These are phyloP conservation scores for Lagodon rhomboides DNA, from an alignment of 2,797 vertebrate genomes.

Conservation along the genomic window DNA sequence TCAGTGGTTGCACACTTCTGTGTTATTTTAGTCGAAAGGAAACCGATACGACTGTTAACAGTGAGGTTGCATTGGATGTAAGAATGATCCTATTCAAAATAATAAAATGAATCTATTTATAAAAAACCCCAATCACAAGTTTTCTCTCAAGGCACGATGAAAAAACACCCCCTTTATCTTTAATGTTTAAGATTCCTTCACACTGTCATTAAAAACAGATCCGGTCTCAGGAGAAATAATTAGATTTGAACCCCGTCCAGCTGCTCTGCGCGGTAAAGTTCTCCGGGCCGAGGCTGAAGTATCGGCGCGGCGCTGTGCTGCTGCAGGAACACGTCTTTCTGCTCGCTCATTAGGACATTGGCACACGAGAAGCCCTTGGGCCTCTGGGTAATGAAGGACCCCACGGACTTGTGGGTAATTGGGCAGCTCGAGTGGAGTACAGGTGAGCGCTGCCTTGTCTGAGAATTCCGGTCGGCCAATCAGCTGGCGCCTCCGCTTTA, in stretches of 20 bases:
- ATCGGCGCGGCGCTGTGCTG: conserved; percentile 27
- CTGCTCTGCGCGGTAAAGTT: conserved; percentile 39
- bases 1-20: neutral
- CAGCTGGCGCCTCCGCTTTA: conserved; percentile 72
- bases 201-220: conserved; percentile 24
- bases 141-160: too few species aligned
- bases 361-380: conserved; percentile 78
- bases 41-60: neutral
- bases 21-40: too few species aligned
- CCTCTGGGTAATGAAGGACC: conserved; percentile 84
- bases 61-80: neutral
- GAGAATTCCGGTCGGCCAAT: conserved; percentile 85
- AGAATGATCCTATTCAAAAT: too few species aligned
- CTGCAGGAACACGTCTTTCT: conserved; percentile 63
- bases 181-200: neutral
- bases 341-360: conserved; percentile 80
- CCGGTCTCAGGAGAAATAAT: conserved; percentile 31
- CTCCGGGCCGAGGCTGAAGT: conserved; percentile 42
- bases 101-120: too few species aligned
- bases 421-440: conserved; percentile 81
- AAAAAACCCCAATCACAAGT: too few species aligned
- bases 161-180: too few species aligned
- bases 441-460: conserved; percentile 81
- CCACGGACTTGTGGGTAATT: conserved; percentile 84
- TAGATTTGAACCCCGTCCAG: conserved; percentile 15